These are phyloP conservation scores for Nomada ruficornis DNA, from an alignment of 2,888 invertebrate species.

Conservation along the genomic window DNA sequence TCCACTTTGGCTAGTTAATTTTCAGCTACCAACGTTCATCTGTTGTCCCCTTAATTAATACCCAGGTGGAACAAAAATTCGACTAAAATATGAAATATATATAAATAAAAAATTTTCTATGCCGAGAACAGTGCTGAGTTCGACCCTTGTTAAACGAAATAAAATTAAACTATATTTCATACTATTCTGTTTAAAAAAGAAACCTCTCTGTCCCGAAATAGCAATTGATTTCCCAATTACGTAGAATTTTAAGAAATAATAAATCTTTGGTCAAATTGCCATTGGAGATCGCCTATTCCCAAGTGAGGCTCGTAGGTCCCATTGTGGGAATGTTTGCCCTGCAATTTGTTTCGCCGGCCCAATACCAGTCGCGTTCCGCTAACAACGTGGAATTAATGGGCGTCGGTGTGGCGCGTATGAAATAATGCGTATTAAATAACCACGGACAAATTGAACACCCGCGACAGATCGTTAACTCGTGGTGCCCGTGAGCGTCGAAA, in stretches of 20 bases:
- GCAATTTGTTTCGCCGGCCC: not conserved
- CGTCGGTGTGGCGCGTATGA: constrained; percentile 4
- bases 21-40: constrained; percentile 15
- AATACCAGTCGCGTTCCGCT: constrained; percentile 2
- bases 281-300: not conserved
- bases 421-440: constrained; percentile 49
- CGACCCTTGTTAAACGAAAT: too few relatives aligned
- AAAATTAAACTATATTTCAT: too few relatives aligned
- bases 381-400: constrained; percentile 40
- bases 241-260: too few relatives aligned
- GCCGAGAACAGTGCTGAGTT: too few relatives aligned
- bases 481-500: constrained; percentile 20
- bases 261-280: not conserved
- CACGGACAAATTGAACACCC: constrained; percentile 39
- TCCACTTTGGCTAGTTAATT: constrained; percentile 14
- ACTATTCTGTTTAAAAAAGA: too few relatives aligned
- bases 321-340: not conserved
- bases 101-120: too few relatives aligned
- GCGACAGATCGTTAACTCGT: constrained; percentile 43
- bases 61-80: not conserved
- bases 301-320: not conserved
- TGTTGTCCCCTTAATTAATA: constrained; percentile 32
- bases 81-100: too few relatives aligned
- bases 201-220: too few relatives aligned
- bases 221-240: too few relatives aligned